Base-by-base conservation (phyloP, 2,797 vertebrate genomes). In the Halcyon chelicuti region DNA sequence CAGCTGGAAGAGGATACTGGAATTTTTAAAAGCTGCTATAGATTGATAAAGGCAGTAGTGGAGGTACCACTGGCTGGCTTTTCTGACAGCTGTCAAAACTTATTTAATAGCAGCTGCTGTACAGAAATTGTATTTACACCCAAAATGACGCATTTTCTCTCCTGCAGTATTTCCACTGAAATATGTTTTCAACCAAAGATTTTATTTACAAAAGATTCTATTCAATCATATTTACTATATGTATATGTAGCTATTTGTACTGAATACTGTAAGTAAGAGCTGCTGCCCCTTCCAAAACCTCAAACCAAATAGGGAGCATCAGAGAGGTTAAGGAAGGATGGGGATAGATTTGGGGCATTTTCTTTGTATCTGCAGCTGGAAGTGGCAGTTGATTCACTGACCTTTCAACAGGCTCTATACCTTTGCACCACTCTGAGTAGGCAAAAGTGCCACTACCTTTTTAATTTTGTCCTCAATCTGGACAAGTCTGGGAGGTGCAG, bases 51-150 rank as follows among this genome's bases (percentile, higher is more conserved):
- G 16, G 31, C 35, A 75, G 66, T 26, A 70, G 13, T 15, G 42
- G n/a, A 92, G 93, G 51, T 44, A 65, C 19, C 23, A 25, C 33
- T 81, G 44, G 33, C 39, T 87, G 55, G 66, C 35, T 52, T 25
- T 89, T 87, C 60, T 72, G 74, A 76, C 51, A 91, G 63, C 47
- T 94, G 67, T 71, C 84, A 91, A 82, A 83, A 87, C 29, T 66
- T 68, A 44, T 71, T 90, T 75, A 85, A 74, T 26, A 87, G 31
- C 35, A 79, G 9, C 5, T 70, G 25, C 18, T 89, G 85, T 85
- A 57, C 40, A 55, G 15, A 93, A 86, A 90, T 51, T 58, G 17
- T 55, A 78, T 91, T 93, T 91, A 4, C 39, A 79, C 23, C 14
- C 26, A 67, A 73, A 85, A 91, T 47, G 11, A 89, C 84, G 35